Evolutionary conservation across 2,797 vertebrate genomes (phyloP).

Genomic region (Lutjanus campechanus): DNA sequence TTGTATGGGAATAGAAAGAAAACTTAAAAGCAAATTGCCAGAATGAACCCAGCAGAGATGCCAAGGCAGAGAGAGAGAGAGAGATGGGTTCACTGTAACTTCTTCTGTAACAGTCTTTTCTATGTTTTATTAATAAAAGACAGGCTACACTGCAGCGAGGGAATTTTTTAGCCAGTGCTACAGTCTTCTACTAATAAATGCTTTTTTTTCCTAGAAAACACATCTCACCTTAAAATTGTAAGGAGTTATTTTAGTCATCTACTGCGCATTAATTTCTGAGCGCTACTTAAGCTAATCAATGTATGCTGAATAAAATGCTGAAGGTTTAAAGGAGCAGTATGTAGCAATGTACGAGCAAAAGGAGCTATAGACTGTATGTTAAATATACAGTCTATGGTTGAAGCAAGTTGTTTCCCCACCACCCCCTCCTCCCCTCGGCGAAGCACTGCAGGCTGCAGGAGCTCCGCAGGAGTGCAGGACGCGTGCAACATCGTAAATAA

Average conservation of each 20-base stretch:
- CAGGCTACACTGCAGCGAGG: background rate
- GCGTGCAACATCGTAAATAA: no score
- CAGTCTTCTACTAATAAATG: no score
- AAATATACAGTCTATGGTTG: no score
- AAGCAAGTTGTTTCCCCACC: no score
- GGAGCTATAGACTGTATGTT: no score
- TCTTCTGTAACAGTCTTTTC: background rate
- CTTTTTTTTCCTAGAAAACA: background rate
- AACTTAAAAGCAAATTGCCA: background rate
- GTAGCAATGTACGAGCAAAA: no score
- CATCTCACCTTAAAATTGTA: background rate
- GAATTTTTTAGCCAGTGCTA: no score
- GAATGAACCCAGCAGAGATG: conserved; percentile 12
- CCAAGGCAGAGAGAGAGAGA: background rate
- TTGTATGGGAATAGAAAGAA: background rate
- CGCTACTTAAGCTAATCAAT: background rate
- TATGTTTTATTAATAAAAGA: conserved; percentile 10
- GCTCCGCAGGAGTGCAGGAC: no score
- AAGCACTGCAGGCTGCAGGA: no score
- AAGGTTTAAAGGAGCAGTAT: no score
- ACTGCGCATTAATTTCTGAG: background rate
- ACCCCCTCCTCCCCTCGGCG: no score
- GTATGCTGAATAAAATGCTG: background rate
- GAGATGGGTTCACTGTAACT: background rate
- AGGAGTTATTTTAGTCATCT: background rate